Evolutionary conservation across 1,140 invertebrate genomes (phyloP), one percentile per base, ranked within the genome.

Genomic region (Drosophila athabasca): DNA sequence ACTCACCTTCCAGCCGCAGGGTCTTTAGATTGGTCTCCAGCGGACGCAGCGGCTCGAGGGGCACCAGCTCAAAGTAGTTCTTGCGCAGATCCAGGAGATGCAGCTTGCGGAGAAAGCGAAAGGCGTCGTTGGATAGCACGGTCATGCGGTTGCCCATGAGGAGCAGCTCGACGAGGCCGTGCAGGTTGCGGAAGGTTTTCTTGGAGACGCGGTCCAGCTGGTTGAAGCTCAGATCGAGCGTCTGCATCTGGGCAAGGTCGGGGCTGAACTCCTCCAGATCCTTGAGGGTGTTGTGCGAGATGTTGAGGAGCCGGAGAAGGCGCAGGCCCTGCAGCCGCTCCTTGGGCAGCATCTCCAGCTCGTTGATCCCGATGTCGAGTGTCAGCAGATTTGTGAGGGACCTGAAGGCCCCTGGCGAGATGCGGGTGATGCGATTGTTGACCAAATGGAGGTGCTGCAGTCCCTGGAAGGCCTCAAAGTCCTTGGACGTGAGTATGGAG

Each of bases 321-420:
- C 94, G 93, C 44, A 98, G 92, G 4, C 97, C 97, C 83, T 95
- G 95, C 7, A 98, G 92, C 55, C 97, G 93, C 90, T 98, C 97
- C 88, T 96, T 95, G 0, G 97, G 97, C 67, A 98, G 85, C 55
- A 96, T 93, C 91, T 97, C 97, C 72, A 98, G 90, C 80, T 96
- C 95, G 90, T 98, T 98, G 61, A 94, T 93, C 52, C 96, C 96
- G 15, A 98, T 92, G 91, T 98, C 96, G 6, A 98, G 93, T 0
- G 94, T 95, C n/a, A 96, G 92, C 44, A 98, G 93, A 89, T 95
- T 95, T 11, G 94, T 94, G 15, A 98, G 92, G 64, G 94, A 95
- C 43, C 94, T 94, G 89, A 98, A 98, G 35, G 97, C 96, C 2
- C 96, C 95, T 0, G 97, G 96, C 0, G 97, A 97, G 53, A 98